These are phyloP conservation scores for Mallotus villosus DNA, from an alignment of 2,797 vertebrate species.

Conservation along the genomic window DNA sequence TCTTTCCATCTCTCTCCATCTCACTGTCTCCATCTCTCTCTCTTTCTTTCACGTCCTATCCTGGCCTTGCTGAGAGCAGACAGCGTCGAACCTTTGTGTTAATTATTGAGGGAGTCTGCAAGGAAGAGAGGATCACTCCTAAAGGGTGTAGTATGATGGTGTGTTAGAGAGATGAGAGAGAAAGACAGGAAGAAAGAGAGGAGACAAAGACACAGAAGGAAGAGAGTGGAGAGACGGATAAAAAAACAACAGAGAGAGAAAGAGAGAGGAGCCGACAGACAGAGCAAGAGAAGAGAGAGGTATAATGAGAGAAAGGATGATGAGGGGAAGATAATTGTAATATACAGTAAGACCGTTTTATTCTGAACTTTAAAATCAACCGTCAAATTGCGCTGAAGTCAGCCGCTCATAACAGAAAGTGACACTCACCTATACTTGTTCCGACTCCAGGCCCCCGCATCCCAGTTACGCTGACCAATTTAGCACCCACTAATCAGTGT, in stretches of 20 bases:
- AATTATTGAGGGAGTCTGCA: conserved; percentile 46
- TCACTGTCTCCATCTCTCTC: conserved; percentile 17
- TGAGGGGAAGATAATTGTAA: background rate
- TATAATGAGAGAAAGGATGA: conserved; percentile 1
- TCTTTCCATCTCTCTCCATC: no score
- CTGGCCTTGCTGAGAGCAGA: conserved; percentile 34
- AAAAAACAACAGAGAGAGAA: background rate
- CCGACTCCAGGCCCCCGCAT: conserved; percentile 19
- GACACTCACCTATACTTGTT: conserved; percentile 7
- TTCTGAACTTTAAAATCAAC: conserved; percentile 10
- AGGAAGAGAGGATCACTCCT: conserved; percentile 20
- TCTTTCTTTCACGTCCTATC: conserved; percentile 21
- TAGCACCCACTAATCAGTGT: conserved; percentile 31
- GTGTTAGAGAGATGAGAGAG: conserved; percentile 9
- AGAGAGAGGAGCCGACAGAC: conserved; percentile 12
- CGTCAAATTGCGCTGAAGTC: conserved; percentile 1
- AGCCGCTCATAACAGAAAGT: background rate
- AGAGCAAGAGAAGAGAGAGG: background rate
- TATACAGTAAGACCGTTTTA: background rate
- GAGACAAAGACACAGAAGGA: conserved; percentile 5
- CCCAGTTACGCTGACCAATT: conserved; percentile 23
- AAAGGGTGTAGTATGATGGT: conserved; percentile 19
- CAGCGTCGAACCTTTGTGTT: conserved; percentile 37
- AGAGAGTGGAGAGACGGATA: conserved; percentile 2
- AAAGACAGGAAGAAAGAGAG: conserved; percentile 1